A percentile compares a stretch with the other conserved stretches of the same genome.
These are phyloP conservation scores for Ctenosaura bakeri DNA, from an alignment of 2,797 vertebrate species.

Conservation along the genomic window DNA sequence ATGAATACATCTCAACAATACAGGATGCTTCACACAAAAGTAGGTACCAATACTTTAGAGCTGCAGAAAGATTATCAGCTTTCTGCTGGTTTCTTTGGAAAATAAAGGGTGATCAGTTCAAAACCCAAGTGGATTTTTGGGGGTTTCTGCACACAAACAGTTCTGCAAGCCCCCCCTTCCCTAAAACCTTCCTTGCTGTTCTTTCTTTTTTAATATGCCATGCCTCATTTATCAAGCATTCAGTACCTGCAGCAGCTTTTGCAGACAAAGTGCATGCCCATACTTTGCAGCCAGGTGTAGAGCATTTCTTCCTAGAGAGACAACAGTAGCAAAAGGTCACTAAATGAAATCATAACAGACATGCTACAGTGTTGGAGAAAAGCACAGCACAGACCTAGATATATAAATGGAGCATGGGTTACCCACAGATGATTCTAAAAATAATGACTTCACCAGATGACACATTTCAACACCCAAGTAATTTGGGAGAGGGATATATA, in stretches of 20 bases:
- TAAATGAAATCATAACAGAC: neutral
- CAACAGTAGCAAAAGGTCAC: neutral
- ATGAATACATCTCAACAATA: neutral
- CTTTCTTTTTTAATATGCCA: neutral
- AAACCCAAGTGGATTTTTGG: neutral
- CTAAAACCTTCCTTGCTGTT: neutral
- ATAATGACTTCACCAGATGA: neutral
- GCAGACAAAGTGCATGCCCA: conserved; percentile 91
- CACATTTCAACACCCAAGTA: neutral
- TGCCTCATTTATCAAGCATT: neutral
- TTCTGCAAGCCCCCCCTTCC: neutral
- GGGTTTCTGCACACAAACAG: neutral
- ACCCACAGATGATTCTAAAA: neutral
- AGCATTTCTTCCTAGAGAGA: conserved; percentile 89
- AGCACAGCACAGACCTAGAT: neutral
- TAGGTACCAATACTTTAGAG: too few species aligned
- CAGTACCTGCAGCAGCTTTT: conserved; percentile 96
- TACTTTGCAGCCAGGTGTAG: conserved; percentile 94
- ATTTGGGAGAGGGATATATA: neutral
- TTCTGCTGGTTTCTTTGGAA: neutral
- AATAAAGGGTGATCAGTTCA: neutral
- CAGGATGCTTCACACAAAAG: neutral
- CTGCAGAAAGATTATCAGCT: too few species aligned
- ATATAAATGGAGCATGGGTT: neutral
- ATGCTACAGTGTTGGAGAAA: neutral